Evolutionary conservation across 2,797 vertebrate genomes (phyloP).

Genomic region (Glyptemys insculpta): DNA sequence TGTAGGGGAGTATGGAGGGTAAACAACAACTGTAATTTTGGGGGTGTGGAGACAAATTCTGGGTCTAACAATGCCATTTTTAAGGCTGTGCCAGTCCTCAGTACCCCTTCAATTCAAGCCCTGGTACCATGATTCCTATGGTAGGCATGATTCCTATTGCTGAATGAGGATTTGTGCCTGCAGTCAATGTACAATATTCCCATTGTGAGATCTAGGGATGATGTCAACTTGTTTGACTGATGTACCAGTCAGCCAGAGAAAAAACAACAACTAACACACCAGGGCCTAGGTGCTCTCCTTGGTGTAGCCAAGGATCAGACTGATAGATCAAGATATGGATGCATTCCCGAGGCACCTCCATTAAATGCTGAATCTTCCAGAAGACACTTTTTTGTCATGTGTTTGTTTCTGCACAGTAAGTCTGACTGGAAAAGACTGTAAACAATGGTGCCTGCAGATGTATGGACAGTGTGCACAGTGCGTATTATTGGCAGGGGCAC

Average conservation of each 20-base stretch:
- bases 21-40: not conserved
- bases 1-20: too few species aligned
- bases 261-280: slow-evolving; percentile 28
- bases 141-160: slow-evolving; percentile 24
- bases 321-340: not conserved
- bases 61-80: not conserved
- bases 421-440: not conserved
- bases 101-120: slow-evolving; percentile 12
- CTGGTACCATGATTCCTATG: slow-evolving; percentile 22
- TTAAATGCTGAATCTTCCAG: not conserved
- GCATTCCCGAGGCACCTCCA: not conserved
- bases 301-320: not conserved
- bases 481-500: not conserved
- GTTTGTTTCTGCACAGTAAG: not conserved
- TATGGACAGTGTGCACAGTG: not conserved
- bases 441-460: not conserved
- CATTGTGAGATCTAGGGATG: slow-evolving; percentile 53
- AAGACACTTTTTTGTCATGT: not conserved
- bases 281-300: slow-evolving; percentile 30
- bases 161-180: slow-evolving; percentile 32
- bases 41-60: not conserved
- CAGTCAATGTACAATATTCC: slow-evolving; percentile 52
- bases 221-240: slow-evolving; percentile 33
- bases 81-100: slow-evolving; percentile 17
- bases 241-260: slow-evolving; percentile 10